Conservation (phyloP, 1,140 invertebrate species). For the Tetraneura akinire region DNA sequence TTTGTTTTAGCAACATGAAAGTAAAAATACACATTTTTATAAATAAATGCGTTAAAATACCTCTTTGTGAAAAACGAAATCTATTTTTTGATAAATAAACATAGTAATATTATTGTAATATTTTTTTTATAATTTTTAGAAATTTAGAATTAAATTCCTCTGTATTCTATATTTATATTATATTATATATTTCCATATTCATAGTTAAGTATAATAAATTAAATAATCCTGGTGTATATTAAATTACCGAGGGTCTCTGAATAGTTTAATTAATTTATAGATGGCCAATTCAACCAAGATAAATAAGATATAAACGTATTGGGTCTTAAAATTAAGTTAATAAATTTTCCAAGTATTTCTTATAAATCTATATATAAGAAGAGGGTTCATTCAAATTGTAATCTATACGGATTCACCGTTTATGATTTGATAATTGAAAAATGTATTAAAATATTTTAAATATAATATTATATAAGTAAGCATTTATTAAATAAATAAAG, state of each 20-base stretch:
- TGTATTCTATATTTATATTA: too few relatives aligned
- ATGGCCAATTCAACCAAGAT: constrained; percentile 3
- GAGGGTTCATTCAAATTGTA: not conserved
- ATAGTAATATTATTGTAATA: too few relatives aligned
- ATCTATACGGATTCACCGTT: not conserved
- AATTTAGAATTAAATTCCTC: too few relatives aligned
- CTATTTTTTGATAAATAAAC: too few relatives aligned
- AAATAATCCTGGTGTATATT: constrained; percentile 2
- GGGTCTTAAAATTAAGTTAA: constrained; percentile 8
- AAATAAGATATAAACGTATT: not conserved
- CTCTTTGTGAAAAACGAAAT: too few relatives aligned
- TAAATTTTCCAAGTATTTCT: not conserved
- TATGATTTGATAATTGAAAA: too few relatives aligned
- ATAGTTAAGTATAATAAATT: not conserved
- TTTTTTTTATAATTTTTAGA: too few relatives aligned
- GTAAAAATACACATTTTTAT: not conserved
- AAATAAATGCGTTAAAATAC: too few relatives aligned
- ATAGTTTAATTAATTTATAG: constrained; percentile 17
- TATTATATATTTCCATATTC: too few relatives aligned
- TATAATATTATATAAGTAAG: not conserved
- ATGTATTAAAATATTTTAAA: too few relatives aligned
- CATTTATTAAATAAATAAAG: not conserved
- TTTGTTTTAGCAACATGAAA: constrained; percentile 12
- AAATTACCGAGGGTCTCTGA: not conserved
- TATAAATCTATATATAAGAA: not conserved